Evolutionary conservation across 2,113 vertebrate species (phyloP).

Genomic region (Oncorhynchus masou): DNA sequence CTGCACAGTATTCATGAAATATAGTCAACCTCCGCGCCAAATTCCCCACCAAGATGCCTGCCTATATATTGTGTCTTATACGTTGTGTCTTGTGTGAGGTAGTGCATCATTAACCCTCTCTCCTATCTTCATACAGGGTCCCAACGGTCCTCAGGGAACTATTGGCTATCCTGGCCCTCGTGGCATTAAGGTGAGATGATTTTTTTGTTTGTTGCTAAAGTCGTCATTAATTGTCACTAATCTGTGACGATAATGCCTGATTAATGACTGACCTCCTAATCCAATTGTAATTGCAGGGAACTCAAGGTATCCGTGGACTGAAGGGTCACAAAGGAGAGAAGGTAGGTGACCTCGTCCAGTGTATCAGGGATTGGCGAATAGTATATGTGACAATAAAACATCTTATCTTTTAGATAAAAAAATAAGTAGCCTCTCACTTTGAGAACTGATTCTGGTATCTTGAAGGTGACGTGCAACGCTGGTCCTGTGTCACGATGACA

Average conservation of each 20-base stretch:
- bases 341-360: slow-evolving; percentile 61
- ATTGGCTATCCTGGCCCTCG: slow-evolving; percentile 92
- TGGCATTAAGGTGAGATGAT: slow-evolving; percentile 89
- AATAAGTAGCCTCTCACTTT: too few species aligned
- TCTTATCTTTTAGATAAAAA: too few species aligned
- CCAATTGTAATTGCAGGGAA: slow-evolving; percentile 69
- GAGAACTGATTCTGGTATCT: too few species aligned
- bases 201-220: background rate
- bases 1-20: too few species aligned
- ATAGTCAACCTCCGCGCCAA: background rate
- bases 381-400: too few species aligned
- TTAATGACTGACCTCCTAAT: background rate
- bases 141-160: slow-evolving; percentile 90
- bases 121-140: slow-evolving; percentile 76
- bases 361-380: background rate
- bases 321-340: slow-evolving; percentile 94
- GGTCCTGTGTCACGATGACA: too few species aligned
- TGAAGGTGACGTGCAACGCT: too few species aligned
- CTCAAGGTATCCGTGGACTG: slow-evolving; percentile 87
- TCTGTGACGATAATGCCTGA: background rate
- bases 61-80: background rate
- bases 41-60: background rate
- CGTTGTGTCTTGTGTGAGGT: background rate
- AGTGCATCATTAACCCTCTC: background rate
- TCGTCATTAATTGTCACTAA: background rate